Evolutionary conservation across 2,888 invertebrate genomes (phyloP), one percentile per base, ranked within the genome.

Genomic region (Gerris lacustris): DNA sequence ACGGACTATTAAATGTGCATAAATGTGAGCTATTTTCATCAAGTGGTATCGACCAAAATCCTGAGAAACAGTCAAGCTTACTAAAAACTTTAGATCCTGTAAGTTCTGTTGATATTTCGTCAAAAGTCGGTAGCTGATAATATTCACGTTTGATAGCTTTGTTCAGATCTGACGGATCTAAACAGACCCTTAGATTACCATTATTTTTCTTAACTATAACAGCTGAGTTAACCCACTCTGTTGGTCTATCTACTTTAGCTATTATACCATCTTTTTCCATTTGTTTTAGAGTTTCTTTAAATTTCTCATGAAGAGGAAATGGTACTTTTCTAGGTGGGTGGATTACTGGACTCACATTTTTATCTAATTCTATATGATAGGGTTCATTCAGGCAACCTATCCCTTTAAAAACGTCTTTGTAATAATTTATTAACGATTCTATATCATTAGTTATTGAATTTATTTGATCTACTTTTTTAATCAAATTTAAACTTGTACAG

Each of bases 1-100:
- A 74, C 18, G 76, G 77, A 4, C 75, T 76, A 31, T 72, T 73
- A 67, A 77, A 76, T 6, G 73, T 74, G n/a, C 75, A 74, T 6
- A 74, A 45, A 5, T 70, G 15, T n/a, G 72, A 71, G n/a, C 73
- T 73, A 15, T 73, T 70, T 62, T 74, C 72, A 44, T 75, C 75
- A 15, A 76, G 67, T 15, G 70, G 70, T 0, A 74, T 69, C 44
- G 75, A 66, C 44, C 6, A 15, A 44, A n/a, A 67, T 67, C 67
- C 67, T 67, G 67, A 67, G 6, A 67, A 18, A 44, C 44, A 67
- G 44, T 67, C 67, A 18, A 67, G 44, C 5, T 18, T 67, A 44
- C 43, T 67, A 5, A 67, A 67, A 5, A 67, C 18, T 43, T 67
- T 67, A 43, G 18, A 11, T 18, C 43, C 67, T 67, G 11, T 5